phyloP scores from a whole-genome alignment of 2,113 vertebrate genomes.

The Glaucidium brasilianum region DNA sequence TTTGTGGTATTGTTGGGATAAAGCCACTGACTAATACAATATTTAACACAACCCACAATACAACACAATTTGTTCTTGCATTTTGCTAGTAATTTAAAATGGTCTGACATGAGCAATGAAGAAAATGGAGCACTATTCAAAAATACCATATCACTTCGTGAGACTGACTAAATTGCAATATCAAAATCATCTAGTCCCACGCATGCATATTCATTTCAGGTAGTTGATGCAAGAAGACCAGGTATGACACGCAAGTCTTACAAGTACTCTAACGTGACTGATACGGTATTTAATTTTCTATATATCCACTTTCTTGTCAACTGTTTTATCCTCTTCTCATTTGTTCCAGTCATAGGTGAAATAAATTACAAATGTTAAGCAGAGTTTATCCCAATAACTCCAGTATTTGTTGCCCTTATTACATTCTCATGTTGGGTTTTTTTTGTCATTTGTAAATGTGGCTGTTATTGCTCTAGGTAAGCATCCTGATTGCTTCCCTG shows the following conservation, averaged over 20 bases:
- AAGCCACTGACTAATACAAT: not conserved
- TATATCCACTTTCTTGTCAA: not conserved
- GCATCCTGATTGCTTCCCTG: not conserved
- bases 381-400: not conserved
- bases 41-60: slow-evolving; percentile 20
- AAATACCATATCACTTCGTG: not conserved
- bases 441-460: not conserved
- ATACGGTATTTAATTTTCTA: not conserved
- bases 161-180: not conserved
- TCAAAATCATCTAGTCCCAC: not conserved
- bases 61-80: not conserved
- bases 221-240: not conserved
- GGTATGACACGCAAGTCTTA: not conserved
- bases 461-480: not conserved
- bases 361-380: not conserved
- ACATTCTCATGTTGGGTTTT: not conserved
- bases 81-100: slow-evolving; percentile 61
- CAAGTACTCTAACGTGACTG: not conserved
- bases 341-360: not conserved
- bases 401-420: not conserved
- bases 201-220: not conserved
- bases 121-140: not conserved
- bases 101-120: slow-evolving; percentile 36
- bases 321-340: not conserved
- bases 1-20: slow-evolving; percentile 1